phyloP scores from a whole-genome alignment of 2,797 vertebrate species.

The Peromyscus eremicus region DNA sequence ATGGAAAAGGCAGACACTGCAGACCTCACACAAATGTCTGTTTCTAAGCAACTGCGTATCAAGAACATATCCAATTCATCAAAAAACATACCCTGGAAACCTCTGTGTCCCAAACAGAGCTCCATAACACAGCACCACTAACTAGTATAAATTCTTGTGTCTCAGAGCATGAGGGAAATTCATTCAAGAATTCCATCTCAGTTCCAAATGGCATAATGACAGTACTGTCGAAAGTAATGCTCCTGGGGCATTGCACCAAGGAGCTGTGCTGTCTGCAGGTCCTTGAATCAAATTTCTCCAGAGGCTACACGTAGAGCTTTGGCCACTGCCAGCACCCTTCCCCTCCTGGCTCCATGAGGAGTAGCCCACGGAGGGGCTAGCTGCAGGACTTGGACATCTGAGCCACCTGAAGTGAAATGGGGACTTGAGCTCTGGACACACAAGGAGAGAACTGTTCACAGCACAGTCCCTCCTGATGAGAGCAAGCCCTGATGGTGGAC shows the following conservation, averaged over 20 bases:
- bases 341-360: background rate
- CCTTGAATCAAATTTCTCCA: background rate
- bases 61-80: constrained; percentile 61
- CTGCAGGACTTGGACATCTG: background rate
- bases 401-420: background rate
- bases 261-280: background rate
- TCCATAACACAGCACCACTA: constrained; percentile 42
- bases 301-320: background rate
- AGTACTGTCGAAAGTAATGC: background rate
- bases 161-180: constrained; percentile 24
- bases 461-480: background rate
- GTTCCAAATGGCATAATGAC: background rate
- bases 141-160: constrained; percentile 69
- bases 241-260: background rate
- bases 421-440: background rate
- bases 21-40: constrained; percentile 59
- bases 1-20: constrained; percentile 65
- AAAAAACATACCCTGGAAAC: constrained; percentile 63
- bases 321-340: background rate
- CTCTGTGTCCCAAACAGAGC: constrained; percentile 44
- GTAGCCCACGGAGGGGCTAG: background rate
- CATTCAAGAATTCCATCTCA: background rate
- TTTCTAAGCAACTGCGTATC: constrained; percentile 76
- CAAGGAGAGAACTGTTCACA: background rate
- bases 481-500: background rate